Base-by-base conservation (phyloP, 1,140 invertebrate genomes). In the Phymorhynchus buccinoides region DNA sequence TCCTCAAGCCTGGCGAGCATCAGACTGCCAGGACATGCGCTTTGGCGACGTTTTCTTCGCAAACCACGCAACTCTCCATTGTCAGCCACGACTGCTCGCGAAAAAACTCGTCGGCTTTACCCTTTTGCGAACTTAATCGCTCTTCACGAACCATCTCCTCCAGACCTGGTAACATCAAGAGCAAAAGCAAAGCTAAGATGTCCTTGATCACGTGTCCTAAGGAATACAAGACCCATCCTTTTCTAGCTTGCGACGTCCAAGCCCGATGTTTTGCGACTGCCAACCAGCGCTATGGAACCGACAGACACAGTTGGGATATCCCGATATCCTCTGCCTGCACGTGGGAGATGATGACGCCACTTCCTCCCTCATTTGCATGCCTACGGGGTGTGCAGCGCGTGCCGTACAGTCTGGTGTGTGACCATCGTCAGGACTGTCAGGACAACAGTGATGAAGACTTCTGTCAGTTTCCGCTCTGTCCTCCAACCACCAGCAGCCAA, bases 341-440 rank as follows among this genome's bases (percentile, higher is more conserved):
- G 66, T 30, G 30, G 14, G 7, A 71, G 7, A 22, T 71, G 9
- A 71, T n/a, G n/a, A n/a, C 18, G 30, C n/a, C 66, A 71, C 66
- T 9, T 71, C 66, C 66, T 71, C 66, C 66, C 66, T n/a, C n/a
- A n/a, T 71, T 71, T 71, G 30, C 66, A 6, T 71, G 66, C 66
- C 12, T 9, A 7, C 9, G 6, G 7, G 66, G 66, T 30, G 66
- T 71, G 18, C 18, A 71, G 66, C 66, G 30, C 14, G 66, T n/a
- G n/a, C n/a, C n/a, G n/a, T n/a, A n/a, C n/a, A n/a, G n/a, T n/a
- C n/a, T n/a, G n/a, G n/a, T n/a, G n/a, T n/a, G n/a, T n/a, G n/a
- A n/a, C n/a, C n/a, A n/a, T n/a, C n/a, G n/a, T n/a, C n/a, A n/a
- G n/a, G n/a, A n/a, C n/a, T n/a, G n/a, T n/a, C n/a, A n/a, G n/a